A percentile compares a stretch with the other conserved stretches of the same genome.
These are phyloP conservation scores for Pristionchus pacificus DNA, from an alignment of 1,140 invertebrate species.

Conservation along the genomic window DNA sequence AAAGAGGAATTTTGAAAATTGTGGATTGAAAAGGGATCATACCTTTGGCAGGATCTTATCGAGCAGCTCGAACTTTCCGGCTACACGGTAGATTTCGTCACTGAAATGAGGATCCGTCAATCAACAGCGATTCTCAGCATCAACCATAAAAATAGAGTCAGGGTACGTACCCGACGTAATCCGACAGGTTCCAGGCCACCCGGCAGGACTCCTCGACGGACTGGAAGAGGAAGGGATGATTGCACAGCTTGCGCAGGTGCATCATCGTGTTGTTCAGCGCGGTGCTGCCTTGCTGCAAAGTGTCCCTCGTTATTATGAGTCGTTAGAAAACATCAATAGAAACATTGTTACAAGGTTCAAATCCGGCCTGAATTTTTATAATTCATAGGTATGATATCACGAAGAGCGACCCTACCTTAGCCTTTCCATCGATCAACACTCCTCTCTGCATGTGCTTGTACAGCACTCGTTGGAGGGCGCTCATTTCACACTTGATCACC, in stretches of 20 bases:
- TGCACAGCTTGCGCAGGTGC: conserved; percentile 92
- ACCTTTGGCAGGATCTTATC: conserved; percentile 96
- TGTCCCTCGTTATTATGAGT: no score
- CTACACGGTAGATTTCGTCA: conserved; percentile 83
- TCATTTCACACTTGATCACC: conserved; percentile 99
- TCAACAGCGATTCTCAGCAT: no score
- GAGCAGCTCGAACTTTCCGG: conserved; percentile 93
- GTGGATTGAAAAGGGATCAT: no score
- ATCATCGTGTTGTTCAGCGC: conserved; percentile 99
- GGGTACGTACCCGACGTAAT: conserved; percentile 36
- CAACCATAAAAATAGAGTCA: conserved; percentile 12
- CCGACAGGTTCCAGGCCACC: conserved; percentile 60
- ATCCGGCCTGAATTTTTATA: no score
- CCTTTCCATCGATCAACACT: conserved; percentile 44
- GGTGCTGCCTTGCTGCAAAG: conserved; percentile 76
- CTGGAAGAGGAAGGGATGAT: conserved; percentile 99
- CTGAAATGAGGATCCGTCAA: conserved; percentile 59
- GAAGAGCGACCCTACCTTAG: conserved; percentile 36
- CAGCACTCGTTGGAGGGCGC: conserved; percentile 81
- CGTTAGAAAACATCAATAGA: no score
- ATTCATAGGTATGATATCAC: no score
- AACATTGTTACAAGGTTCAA: no score
- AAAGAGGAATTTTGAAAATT: no score
- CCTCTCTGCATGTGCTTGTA: conserved; percentile 86
- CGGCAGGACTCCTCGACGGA: conserved; percentile 87